Percentiles rank a stretch among this genome's conserved stretches.
Conservation (phyloP, 2,797 vertebrate species). For the Chaunax sp. region DNA sequence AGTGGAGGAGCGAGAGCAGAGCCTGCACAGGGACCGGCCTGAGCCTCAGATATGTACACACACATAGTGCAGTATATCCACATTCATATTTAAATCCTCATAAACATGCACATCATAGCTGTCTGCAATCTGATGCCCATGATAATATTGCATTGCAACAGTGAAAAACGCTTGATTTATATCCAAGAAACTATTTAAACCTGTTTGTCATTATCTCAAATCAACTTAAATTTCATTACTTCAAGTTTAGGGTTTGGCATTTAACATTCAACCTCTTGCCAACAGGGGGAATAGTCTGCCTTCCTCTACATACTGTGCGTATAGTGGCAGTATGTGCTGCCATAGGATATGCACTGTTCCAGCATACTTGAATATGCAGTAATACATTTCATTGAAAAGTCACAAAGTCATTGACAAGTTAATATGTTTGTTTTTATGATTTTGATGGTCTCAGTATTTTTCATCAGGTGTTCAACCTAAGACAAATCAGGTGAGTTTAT, state of each 20-base stretch:
- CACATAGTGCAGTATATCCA: conserved; percentile 22
- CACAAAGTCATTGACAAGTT: no score
- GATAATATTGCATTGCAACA: conserved; percentile 55
- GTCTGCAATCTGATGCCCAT: conserved; percentile 51
- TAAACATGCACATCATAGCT: conserved; percentile 43
- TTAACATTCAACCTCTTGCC: conserved; percentile 42
- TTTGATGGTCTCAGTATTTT: no score
- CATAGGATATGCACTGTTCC: not conserved
- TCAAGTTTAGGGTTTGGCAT: conserved; percentile 20
- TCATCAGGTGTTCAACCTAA: not conserved
- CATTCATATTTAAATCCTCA: conserved; percentile 29
- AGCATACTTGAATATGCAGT: not conserved
- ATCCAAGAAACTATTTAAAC: conserved; percentile 27
- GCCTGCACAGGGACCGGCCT: conserved; percentile 47
- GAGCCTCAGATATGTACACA: conserved; percentile 46
- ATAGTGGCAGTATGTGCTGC: not conserved
- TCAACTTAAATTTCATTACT: conserved; percentile 17
- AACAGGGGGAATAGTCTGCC: conserved; percentile 66
- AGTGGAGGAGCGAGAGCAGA: conserved; percentile 56
- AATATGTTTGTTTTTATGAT: not conserved
- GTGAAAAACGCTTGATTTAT: conserved; percentile 46
- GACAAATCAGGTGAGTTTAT: not conserved
- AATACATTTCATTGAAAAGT: not conserved
- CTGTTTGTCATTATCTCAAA: conserved; percentile 31
- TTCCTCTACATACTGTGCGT: not conserved